Conservation (phyloP, 92 coral and sea anemone species). For the Isaurus tuberculatus region DNA sequence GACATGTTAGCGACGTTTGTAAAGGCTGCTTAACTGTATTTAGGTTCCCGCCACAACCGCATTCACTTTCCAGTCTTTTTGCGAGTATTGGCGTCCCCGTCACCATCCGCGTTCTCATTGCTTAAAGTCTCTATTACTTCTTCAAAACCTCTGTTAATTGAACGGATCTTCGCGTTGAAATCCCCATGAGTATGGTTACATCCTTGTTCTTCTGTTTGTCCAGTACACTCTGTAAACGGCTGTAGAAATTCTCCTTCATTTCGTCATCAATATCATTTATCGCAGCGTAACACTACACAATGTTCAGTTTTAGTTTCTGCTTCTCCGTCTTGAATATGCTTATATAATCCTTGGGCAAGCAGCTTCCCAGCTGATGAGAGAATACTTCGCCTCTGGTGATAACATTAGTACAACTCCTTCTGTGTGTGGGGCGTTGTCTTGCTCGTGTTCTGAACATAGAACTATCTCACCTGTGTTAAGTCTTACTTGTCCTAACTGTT, state of each 20-base stretch:
- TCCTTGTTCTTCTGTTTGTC: not conserved
- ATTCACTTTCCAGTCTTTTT: not conserved
- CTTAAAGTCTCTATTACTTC: not conserved
- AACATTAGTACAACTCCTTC: conserved; percentile 16
- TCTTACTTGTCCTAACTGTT: conserved; percentile 27
- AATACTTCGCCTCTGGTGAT: not conserved
- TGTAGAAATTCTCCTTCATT: too few species aligned
- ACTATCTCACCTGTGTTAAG: conserved; percentile 26
- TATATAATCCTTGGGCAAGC: conserved; percentile 11
- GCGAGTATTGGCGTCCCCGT: not conserved
- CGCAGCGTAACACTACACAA: conserved; percentile 4
- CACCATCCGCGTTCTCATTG: not conserved
- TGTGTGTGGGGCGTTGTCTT: conserved; percentile 17
- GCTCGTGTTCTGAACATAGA: conserved; percentile 33
- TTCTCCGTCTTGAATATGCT: not conserved
- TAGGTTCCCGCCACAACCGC: not conserved
- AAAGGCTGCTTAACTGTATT: too few species aligned
- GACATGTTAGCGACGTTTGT: too few species aligned
- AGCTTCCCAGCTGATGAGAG: conserved; percentile 20
- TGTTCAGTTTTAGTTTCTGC: not conserved
- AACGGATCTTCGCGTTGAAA: conserved; percentile 24
- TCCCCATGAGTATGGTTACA: conserved; percentile 7
- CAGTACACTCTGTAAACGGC: conserved; percentile 1
- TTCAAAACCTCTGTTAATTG: too few species aligned
- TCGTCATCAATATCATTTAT: not conserved